Percentiles rank a stretch among this genome's conserved stretches.
Evolutionary conservation across 2,797 vertebrate species (phyloP).

Genomic region (Cynodonichthys magdalenae): DNA sequence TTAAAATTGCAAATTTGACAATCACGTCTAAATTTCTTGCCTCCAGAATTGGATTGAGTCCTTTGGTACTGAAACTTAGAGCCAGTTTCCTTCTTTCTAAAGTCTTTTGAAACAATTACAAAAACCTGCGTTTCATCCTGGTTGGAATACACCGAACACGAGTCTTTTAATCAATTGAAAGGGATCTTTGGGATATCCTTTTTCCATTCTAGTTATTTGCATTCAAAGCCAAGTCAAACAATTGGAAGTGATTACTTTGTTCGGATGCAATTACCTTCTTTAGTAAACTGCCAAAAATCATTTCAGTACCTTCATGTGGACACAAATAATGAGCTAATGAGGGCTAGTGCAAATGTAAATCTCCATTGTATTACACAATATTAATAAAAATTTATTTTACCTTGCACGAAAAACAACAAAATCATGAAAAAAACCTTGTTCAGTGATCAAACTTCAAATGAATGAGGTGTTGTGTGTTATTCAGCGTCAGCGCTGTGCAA

Average conservation of each 20-base stretch:
- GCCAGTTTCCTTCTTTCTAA: background rate
- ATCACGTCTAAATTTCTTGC: background rate
- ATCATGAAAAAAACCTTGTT: background rate
- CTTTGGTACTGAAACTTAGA: background rate
- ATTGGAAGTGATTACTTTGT: constrained; percentile 66
- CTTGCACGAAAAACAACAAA: background rate
- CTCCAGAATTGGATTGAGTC: background rate
- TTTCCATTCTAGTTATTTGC: constrained; percentile 34
- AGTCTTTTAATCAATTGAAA: constrained; percentile 28
- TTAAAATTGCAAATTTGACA: background rate
- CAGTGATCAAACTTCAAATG: constrained; percentile 29
- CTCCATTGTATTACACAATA: constrained; percentile 12
- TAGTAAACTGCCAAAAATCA: constrained; percentile 37
- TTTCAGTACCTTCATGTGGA: constrained; percentile 18
- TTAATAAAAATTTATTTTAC: background rate
- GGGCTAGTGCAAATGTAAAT: constrained; percentile 41
- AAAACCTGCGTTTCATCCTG: constrained; percentile 1
- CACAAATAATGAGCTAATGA: constrained; percentile 42
- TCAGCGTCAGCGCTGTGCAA: constrained; percentile 29
- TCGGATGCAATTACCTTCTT: constrained; percentile 54
- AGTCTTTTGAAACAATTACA: background rate
- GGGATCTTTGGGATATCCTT: constrained; percentile 22
- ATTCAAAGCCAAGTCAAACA: constrained; percentile 58
- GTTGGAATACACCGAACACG: constrained; percentile 18
- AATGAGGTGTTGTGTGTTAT: constrained; percentile 47